Evolutionary conservation across 92 coral and sea anemone species (phyloP), one percentile per base, ranked within the genome.

Genomic region (Bergia puertoricense): DNA sequence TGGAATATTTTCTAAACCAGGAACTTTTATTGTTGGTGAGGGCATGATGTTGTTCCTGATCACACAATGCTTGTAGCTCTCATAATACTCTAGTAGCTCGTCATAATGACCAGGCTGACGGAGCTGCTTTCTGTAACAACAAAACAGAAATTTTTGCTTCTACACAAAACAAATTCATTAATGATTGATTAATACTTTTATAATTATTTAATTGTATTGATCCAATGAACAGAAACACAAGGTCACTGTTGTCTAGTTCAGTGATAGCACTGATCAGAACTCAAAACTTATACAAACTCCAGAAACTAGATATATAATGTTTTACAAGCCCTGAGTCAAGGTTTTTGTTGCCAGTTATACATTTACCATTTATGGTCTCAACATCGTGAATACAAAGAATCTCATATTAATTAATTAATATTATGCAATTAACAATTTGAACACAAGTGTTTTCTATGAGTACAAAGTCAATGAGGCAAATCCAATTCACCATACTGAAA

Each of bases 1-100:
- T 81, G 99, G 99, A 46, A 97, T 88, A 73, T 97, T 98, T 68
- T 94, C 98, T n/a, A 97, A 90, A 44, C 99, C 99, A 73, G 98
- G 97, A 9, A 90, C 88, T 72, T 93, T 96, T 74, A 95, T 93
- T 65, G 91, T 93, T 83, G 98, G 98, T 74, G 99, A 91, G 56
- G 92, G 96, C 20, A 97, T 90, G 91, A 94, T 92, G 84, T 97
- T 97, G 86, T 97, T 97, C 79, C 94, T 95, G 23, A 93, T 92
- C 18, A 93, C 88, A 88, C 99, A 97, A 86, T 95, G 92, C 74
- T 93, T 91, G 85, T 94, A 97, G 48, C 94, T 89, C 74, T 97
- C 90, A 87, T 92, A 97, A 79, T 97, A 97, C 39, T 95, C 92
- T 75, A 86, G 90, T 7, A 97, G 91, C 74, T 91, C 98, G 23